A percentile compares a stretch with the other conserved stretches of the same genome.
Evolutionary conservation across 2,797 vertebrate genomes (phyloP).

Genomic region (Chelon labrosus): DNA sequence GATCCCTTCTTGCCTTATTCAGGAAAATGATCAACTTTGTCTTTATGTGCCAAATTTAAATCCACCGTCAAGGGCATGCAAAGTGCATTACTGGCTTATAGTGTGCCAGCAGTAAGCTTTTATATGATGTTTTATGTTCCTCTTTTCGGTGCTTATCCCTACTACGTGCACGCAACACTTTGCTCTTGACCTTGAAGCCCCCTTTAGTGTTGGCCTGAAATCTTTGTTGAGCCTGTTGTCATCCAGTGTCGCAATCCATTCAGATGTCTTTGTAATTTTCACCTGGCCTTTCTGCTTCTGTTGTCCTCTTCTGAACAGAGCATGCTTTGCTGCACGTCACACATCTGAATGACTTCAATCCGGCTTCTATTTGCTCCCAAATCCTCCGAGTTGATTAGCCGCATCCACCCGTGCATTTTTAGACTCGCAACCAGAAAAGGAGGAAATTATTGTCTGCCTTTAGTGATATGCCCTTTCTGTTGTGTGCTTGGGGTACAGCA

Average conservation of each 20-base stretch:
- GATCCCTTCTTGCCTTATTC: background rate
- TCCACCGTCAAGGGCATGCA: conserved; percentile 17
- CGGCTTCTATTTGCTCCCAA: conserved; percentile 7
- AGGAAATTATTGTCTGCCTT: conserved; percentile 27
- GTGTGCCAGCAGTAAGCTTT: background rate
- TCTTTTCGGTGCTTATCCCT: too few relatives aligned
- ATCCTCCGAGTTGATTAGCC: background rate
- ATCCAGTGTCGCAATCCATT: background rate
- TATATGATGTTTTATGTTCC: conserved; percentile 15
- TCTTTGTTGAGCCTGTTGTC: background rate
- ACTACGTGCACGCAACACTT: background rate
- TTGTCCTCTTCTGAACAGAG: conserved; percentile 13
- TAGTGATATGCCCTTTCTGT: conserved; percentile 24
- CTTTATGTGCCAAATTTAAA: conserved; percentile 19
- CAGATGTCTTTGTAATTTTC: conserved; percentile 4
- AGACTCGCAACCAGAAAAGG: conserved; percentile 18
- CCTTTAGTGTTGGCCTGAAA: background rate
- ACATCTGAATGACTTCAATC: conserved; percentile 29
- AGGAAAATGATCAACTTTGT: background rate
- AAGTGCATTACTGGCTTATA: conserved; percentile 1
- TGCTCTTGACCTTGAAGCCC: background rate
- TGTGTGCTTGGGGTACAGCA: background rate
- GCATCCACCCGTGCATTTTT: conserved; percentile 9
- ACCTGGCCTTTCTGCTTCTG: conserved; percentile 28
- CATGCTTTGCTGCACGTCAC: conserved; percentile 22